phyloP scores from a whole-genome alignment of 2,888 invertebrate genomes.

The Antheraea yamamai region DNA sequence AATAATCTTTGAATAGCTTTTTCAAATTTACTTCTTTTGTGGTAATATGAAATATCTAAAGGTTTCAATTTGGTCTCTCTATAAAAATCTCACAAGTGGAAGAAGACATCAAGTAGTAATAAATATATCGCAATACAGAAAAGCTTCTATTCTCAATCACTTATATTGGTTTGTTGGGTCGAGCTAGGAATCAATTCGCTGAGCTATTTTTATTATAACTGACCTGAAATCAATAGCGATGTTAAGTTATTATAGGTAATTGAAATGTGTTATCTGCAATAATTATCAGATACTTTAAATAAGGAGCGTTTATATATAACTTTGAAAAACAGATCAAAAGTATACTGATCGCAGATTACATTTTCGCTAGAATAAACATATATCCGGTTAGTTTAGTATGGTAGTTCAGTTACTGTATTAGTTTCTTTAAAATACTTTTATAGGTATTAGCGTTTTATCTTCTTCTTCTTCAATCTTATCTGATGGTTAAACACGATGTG shows the following conservation, averaged over 20 bases:
- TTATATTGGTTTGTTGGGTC: constrained; percentile 19
- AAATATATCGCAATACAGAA: constrained; percentile 31
- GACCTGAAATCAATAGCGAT: not conserved
- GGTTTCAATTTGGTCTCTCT: constrained; percentile 50
- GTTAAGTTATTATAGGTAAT: constrained; percentile 6
- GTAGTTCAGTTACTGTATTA: not conserved
- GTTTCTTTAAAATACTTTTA: not conserved
- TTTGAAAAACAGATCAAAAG: not conserved
- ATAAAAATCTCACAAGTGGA: constrained; percentile 34
- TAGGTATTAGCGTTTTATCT: too few relatives aligned
- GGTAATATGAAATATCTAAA: constrained; percentile 50
- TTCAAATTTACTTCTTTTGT: constrained; percentile 47
- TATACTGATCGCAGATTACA: not conserved
- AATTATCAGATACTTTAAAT: not conserved
- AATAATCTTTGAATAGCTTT: constrained; percentile 54
- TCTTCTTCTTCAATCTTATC: too few relatives aligned
- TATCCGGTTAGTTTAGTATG: not conserved
- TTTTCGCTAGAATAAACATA: not conserved
- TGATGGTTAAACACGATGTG: too few relatives aligned
- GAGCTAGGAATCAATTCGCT: constrained; percentile 20
- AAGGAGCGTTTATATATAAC: not conserved
- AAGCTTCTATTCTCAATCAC: constrained; percentile 19
- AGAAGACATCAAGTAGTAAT: constrained; percentile 36
- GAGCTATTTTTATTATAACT: constrained; percentile 11
- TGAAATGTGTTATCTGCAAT: not conserved